Percentiles rank a stretch among this genome's conserved stretches.
Evolutionary conservation across 2,113 vertebrate species (phyloP).

Genomic region (Onychostruthus taczanowskii): DNA sequence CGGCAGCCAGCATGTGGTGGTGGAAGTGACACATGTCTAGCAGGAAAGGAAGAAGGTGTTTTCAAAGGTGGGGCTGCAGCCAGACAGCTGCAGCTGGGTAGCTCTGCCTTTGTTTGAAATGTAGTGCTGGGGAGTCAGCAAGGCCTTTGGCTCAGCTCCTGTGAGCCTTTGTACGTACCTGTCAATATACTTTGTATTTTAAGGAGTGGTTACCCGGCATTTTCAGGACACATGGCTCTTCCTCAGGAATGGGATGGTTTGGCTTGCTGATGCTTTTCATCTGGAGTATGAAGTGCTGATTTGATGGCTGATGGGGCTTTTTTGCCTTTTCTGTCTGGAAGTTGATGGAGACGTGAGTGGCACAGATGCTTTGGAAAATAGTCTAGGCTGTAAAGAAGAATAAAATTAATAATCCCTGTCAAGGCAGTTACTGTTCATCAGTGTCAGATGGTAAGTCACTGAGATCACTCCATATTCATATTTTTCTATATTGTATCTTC

Average conservation of each 20-base stretch:
- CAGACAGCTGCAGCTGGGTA: not conserved
- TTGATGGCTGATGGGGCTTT: not conserved
- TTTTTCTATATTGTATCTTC: not conserved
- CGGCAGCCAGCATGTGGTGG: not conserved
- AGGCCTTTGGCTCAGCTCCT: not conserved
- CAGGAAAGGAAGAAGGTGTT: slow-evolving; percentile 52
- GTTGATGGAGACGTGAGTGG: slow-evolving; percentile 1
- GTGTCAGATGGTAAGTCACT: slow-evolving; percentile 64
- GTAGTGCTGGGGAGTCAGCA: not conserved
- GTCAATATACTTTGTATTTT: not conserved
- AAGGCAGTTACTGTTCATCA: not conserved
- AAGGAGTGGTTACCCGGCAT: not conserved
- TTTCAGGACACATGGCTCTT: not conserved
- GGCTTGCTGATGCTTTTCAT: not conserved
- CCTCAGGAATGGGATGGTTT: not conserved
- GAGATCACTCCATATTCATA: not conserved
- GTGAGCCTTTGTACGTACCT: not conserved
- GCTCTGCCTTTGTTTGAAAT: slow-evolving; percentile 17
- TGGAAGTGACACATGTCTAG: slow-evolving; percentile 52
- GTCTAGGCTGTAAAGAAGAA: slow-evolving; percentile 27
- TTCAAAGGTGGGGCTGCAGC: slow-evolving; percentile 31
- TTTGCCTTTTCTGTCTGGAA: not conserved
- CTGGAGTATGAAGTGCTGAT: not conserved
- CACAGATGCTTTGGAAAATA: not conserved
- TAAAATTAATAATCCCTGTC: not conserved